Base-by-base conservation (phyloP, 2,797 vertebrate genomes). In the Ceyx erithaca region DNA sequence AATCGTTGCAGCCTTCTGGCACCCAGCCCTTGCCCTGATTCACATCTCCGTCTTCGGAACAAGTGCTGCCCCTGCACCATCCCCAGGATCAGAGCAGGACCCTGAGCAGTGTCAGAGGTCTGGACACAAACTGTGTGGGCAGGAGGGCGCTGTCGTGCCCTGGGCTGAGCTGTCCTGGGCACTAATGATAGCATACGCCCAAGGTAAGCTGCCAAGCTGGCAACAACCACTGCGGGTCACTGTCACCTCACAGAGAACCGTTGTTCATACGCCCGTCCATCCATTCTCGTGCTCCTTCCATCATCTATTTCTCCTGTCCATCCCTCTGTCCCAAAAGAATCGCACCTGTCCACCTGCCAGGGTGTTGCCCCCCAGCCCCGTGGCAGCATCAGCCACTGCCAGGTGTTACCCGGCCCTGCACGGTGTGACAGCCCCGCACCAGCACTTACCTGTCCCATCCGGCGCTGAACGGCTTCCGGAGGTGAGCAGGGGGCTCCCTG, bases 231-330 rank as follows among this genome's bases (percentile, higher is more conserved):
- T 71, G 83, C 0, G 54, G 49, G 71, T 94, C 94, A 92, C 85
- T 87, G 68, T 92, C 28, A 48, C 28, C 46, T 12, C 26, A 13
- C 37, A 51, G 4, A 83, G 66, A 28, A 52, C 20, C 0, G 0
- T 35, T 4, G 10, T 48, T 14, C 18, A 4, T 15, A 22, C 4
- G 0, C 41, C 30, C 3, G 0, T 58, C 30, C 18, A 0, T 46
- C 62, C 13, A 0, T 16, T 28, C 11, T 0, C 41, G 4, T 7
- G 10, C 9, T 68, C 8, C 16, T 33, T 28, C 41, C 13, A 9
- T n/a, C 45, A 55, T 3, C 22, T 45, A 14, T 37, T 63, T 82
- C 26, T 2, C 12, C 19, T 12, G 2, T 45, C 2, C 2, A 30
- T n/a, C 28, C 49, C 7, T 49, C 55, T 70, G 33, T 49, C 41